These are phyloP conservation scores for Neria commutata DNA, from an alignment of 2,888 invertebrate genomes.

Conservation along the genomic window DNA sequence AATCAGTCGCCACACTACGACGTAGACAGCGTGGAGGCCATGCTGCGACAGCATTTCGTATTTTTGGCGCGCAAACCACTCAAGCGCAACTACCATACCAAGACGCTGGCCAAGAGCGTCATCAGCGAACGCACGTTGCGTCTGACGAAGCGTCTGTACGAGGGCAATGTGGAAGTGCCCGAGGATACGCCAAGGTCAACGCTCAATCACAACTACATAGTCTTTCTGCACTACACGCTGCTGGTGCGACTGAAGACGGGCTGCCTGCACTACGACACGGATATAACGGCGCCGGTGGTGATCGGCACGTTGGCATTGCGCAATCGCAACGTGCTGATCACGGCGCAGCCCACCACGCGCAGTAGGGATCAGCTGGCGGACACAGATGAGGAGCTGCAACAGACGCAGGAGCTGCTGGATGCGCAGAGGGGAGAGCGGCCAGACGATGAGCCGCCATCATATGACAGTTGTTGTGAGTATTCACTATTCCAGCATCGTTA, in stretches of 20 bases:
- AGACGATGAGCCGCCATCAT: constrained; percentile 53
- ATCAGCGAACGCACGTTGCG: constrained; percentile 46
- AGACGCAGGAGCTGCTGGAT: constrained; percentile 28
- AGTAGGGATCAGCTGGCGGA: constrained; percentile 13
- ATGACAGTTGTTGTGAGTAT: constrained; percentile 53
- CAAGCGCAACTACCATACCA: constrained; percentile 51
- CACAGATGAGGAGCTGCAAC: constrained; percentile 10
- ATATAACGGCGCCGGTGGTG: constrained; percentile 48
- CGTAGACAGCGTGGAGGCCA: constrained; percentile 47
- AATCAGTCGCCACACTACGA: constrained; percentile 64
- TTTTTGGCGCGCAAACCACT: constrained; percentile 53
- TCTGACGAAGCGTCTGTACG: constrained; percentile 62
- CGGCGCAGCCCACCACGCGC: constrained; percentile 37
- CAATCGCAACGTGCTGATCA: constrained; percentile 31
- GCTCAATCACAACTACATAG: constrained; percentile 51
- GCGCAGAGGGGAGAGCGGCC: constrained; percentile 24
- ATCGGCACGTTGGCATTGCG: constrained; percentile 51
- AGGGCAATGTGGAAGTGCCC: constrained; percentile 65
- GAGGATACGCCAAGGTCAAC: constrained; percentile 76
- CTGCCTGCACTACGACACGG: constrained; percentile 50
- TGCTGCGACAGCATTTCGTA: constrained; percentile 51
- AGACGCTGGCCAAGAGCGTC: constrained; percentile 46
- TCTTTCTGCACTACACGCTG: constrained; percentile 51
- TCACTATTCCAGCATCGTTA: not conserved
- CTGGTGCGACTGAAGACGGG: constrained; percentile 52